These are phyloP conservation scores for Anoplolepis gracilipes DNA, from an alignment of 1,140 invertebrate species.

Conservation along the genomic window DNA sequence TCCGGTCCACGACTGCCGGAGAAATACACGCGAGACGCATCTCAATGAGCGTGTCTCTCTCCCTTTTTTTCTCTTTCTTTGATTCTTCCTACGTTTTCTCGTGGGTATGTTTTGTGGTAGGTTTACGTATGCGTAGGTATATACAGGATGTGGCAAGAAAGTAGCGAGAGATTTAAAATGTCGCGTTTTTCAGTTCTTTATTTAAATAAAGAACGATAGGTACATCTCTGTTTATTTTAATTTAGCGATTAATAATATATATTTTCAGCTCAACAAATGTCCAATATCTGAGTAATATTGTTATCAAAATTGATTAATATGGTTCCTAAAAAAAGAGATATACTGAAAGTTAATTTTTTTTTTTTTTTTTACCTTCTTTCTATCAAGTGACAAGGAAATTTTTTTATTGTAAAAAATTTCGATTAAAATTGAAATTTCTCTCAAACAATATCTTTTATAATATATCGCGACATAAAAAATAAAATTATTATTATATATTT, in stretches of 20 bases:
- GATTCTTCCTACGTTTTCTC: not conserved
- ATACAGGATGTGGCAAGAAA: not conserved
- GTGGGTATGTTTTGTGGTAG: not conserved
- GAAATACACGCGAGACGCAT: conserved; percentile 83
- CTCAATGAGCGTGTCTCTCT: conserved; percentile 78
- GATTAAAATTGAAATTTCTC: not conserved
- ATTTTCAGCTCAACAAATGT: not conserved
- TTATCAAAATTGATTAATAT: not conserved
- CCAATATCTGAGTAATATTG: not conserved
- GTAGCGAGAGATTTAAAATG: not conserved
- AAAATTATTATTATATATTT: not conserved
- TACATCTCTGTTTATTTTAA: not conserved
- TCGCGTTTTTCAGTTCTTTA: not conserved
- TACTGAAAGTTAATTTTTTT: not conserved
- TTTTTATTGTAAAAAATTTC: not conserved
- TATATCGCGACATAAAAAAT: too few relatives aligned
- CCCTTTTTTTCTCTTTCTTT: conserved; percentile 57
- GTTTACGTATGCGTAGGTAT: not conserved
- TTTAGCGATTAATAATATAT: not conserved
- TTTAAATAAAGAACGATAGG: not conserved
- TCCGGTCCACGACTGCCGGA: conserved; percentile 74
- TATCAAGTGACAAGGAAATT: not conserved
- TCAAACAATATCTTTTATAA: not conserved
- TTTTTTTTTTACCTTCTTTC: not conserved
- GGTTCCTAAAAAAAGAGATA: not conserved